These are phyloP conservation scores for Petrolisthes cinctipes DNA, from an alignment of 2,888 invertebrate species.

Conservation along the genomic window DNA sequence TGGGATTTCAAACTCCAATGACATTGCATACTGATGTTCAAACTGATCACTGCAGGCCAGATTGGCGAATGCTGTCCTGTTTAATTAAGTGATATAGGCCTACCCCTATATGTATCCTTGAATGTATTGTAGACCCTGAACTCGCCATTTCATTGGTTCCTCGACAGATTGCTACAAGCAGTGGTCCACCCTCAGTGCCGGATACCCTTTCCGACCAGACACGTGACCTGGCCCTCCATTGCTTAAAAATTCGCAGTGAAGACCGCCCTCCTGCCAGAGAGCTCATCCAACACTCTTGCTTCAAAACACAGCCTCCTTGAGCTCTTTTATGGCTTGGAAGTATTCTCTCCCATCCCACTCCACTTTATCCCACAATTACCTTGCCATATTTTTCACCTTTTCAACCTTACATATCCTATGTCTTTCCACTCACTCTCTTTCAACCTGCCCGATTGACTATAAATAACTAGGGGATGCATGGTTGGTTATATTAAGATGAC, in stretches of 20 bases:
- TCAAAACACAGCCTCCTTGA: constrained; percentile 58
- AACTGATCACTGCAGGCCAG: too few relatives aligned
- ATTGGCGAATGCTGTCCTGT: too few relatives aligned
- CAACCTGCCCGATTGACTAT: not conserved
- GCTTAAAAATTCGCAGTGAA: constrained; percentile 70
- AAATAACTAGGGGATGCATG: too few relatives aligned
- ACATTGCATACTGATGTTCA: too few relatives aligned
- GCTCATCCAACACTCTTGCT: constrained; percentile 61
- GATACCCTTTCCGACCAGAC: constrained; percentile 69
- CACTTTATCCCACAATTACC: not conserved
- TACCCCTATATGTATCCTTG: too few relatives aligned
- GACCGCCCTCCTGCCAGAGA: constrained; percentile 68
- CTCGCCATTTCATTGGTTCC: not conserved
- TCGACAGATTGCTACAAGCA: constrained; percentile 71
- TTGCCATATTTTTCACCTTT: not conserved
- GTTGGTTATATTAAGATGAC: too few relatives aligned
- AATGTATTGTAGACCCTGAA: too few relatives aligned
- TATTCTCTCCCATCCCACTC: not conserved
- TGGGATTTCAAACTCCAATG: too few relatives aligned
- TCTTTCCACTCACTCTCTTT: not conserved
- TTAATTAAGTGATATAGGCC: too few relatives aligned
- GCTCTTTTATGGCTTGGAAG: not conserved
- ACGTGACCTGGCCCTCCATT: constrained; percentile 70
- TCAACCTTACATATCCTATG: too few relatives aligned
- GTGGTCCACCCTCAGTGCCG: constrained; percentile 70